Conservation (phyloP, 2,888 invertebrate genomes). For the Limnephilus marmoratus region DNA sequence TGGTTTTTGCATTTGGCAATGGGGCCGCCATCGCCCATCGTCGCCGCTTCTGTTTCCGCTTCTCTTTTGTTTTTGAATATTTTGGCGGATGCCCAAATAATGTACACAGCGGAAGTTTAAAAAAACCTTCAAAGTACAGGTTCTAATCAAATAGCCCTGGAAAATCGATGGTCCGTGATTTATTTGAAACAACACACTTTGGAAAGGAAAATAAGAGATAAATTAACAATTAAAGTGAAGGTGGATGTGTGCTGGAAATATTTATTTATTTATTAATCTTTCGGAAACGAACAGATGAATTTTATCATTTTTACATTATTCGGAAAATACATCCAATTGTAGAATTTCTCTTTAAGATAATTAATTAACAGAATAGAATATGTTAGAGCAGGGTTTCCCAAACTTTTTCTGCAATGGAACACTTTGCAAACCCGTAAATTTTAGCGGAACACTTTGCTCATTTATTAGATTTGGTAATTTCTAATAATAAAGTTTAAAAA, state of each 20-base stretch:
- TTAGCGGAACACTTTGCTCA: too few relatives aligned
- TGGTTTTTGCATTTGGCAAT: conserved; percentile 7
- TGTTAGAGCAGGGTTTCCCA: too few relatives aligned
- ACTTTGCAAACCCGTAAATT: too few relatives aligned
- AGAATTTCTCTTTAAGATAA: too few relatives aligned
- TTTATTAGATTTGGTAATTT: too few relatives aligned
- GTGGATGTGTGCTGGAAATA: neutral
- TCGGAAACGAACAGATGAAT: too few relatives aligned
- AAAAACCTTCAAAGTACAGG: neutral
- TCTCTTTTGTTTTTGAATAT: neutral
- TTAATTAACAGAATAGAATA: too few relatives aligned
- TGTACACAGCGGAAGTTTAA: neutral
- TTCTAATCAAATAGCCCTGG: neutral
- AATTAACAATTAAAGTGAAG: neutral
- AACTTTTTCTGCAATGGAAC: too few relatives aligned
- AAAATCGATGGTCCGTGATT: neutral
- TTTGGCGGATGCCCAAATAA: neutral
- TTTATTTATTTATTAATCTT: neutral
- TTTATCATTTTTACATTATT: too few relatives aligned
- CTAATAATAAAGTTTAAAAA: too few relatives aligned
- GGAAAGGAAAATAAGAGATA: neutral
- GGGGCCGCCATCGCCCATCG: neutral
- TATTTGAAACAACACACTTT: neutral
- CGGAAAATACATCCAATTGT: too few relatives aligned
- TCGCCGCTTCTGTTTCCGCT: neutral